Evolutionary conservation across 2,113 vertebrate genomes (phyloP).

Genomic region (Eurypyga helias): DNA sequence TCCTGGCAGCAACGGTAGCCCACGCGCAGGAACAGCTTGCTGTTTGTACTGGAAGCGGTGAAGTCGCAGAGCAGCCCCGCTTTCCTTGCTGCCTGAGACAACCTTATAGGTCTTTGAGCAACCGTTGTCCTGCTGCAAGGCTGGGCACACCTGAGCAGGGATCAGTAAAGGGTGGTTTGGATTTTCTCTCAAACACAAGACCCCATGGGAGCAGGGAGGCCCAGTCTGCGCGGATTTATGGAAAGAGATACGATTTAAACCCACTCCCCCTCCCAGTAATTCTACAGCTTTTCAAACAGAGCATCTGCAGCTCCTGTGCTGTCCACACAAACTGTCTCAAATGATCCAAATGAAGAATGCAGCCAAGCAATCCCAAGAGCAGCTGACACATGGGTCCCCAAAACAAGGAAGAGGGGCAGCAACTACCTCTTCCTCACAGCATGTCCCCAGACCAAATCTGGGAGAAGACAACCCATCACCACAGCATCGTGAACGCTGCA

Average conservation of each 20-base stretch:
- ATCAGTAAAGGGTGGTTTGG: neutral
- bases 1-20: slow-evolving; percentile 42
- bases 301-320: neutral
- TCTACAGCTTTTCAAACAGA: neutral
- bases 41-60: neutral
- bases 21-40: slow-evolving; percentile 60
- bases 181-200: neutral
- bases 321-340: neutral
- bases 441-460: neutral
- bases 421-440: neutral
- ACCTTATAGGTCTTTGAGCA: neutral
- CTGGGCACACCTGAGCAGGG: neutral
- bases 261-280: neutral
- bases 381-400: neutral
- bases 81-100: neutral
- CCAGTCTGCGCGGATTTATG: neutral
- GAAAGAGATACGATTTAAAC: neutral
- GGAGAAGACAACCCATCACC: neutral
- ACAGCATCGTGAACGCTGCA: neutral
- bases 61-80: neutral
- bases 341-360: neutral
- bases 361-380: neutral
- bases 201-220: neutral
- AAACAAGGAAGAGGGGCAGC: neutral
- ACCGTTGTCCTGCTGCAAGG: neutral